These are phyloP conservation scores for Zaprionus obscuricornis DNA, from an alignment of 2,888 invertebrate species.

Conservation along the genomic window DNA sequence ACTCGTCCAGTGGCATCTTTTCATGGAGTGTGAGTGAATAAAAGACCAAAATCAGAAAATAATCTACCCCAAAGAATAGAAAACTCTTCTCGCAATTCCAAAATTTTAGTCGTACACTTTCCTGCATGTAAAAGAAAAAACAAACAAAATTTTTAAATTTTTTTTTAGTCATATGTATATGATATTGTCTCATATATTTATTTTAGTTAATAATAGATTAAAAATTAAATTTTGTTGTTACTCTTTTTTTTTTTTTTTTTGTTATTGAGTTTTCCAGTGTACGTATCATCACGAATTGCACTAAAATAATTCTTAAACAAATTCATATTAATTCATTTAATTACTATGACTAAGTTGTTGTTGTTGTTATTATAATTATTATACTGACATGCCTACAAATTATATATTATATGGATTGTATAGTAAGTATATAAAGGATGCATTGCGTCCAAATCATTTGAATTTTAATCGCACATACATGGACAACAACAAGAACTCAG, in stretches of 20 bases:
- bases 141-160: background rate
- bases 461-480: slow-evolving; percentile 84
- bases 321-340: slow-evolving; percentile 17
- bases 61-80: too few species aligned
- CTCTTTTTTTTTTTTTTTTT: too few species aligned
- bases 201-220: too few species aligned
- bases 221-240: too few species aligned
- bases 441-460: slow-evolving; percentile 61
- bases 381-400: slow-evolving; percentile 56
- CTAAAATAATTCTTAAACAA: slow-evolving; percentile 18
- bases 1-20: slow-evolving; percentile 69
- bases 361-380: slow-evolving; percentile 56
- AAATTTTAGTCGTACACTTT: background rate
- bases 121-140: slow-evolving; percentile 52
- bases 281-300: slow-evolving; percentile 64
- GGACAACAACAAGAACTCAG: slow-evolving; percentile 70
- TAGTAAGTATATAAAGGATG: slow-evolving; percentile 82
- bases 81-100: too few species aligned
- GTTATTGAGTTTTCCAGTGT: slow-evolving; percentile 61
- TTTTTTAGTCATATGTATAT: slow-evolving; percentile 10
- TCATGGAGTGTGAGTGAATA: slow-evolving; percentile 80
- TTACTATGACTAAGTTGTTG: slow-evolving; percentile 45
- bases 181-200: background rate
- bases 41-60: slow-evolving; percentile 10
- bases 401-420: slow-evolving; percentile 35